These are phyloP conservation scores for Nematopogon swammerdamellus DNA, from an alignment of 2,888 invertebrate species.

Conservation along the genomic window DNA sequence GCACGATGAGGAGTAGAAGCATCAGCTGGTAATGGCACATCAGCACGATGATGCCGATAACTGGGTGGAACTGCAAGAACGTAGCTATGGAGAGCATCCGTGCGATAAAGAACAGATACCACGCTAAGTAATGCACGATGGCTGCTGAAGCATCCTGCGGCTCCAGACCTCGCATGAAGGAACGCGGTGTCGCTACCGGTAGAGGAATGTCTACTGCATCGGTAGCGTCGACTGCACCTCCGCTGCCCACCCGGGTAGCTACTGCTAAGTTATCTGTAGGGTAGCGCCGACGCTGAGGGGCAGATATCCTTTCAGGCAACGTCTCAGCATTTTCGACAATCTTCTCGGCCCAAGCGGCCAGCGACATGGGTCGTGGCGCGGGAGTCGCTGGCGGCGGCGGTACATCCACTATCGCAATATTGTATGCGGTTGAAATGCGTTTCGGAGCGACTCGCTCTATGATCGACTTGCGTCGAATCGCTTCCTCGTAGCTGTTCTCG, in stretches of 20 bases:
- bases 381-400: slow-evolving; percentile 47
- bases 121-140: slow-evolving; percentile 68
- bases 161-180: slow-evolving; percentile 62
- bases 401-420: slow-evolving; percentile 32
- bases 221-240: not conserved
- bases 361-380: slow-evolving; percentile 36
- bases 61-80: slow-evolving; percentile 65
- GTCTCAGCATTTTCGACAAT: slow-evolving; percentile 55
- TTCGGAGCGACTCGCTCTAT: slow-evolving; percentile 38
- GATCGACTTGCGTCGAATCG: slow-evolving; percentile 32
- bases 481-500: slow-evolving; percentile 31
- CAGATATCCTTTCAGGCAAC: slow-evolving; percentile 46
- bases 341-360: slow-evolving; percentile 46
- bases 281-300: slow-evolving; percentile 42
- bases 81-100: slow-evolving; percentile 67
- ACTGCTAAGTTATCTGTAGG: slow-evolving; percentile 6
- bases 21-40: slow-evolving; percentile 64
- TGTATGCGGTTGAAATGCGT: slow-evolving; percentile 13
- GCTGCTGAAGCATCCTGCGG: slow-evolving; percentile 72
- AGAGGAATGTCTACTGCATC: slow-evolving; percentile 26
- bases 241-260: no score
- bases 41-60: slow-evolving; percentile 57
- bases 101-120: slow-evolving; percentile 72
- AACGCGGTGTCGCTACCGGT: slow-evolving; percentile 35
- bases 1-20: slow-evolving; percentile 63